phyloP scores from a whole-genome alignment of 2,888 invertebrate genomes.

The Oscheius sp. region DNA sequence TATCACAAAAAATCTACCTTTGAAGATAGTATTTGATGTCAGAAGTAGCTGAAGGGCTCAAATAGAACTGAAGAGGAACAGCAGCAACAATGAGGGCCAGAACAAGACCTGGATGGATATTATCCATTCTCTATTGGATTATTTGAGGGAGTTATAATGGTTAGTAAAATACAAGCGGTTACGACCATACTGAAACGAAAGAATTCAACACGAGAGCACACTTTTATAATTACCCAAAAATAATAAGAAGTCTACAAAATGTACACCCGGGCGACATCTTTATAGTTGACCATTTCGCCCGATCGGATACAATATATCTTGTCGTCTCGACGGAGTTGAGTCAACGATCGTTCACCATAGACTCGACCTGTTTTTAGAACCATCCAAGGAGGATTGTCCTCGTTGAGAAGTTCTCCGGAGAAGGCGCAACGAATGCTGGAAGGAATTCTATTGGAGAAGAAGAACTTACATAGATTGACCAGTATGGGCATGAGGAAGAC shows the following conservation, averaged over 20 bases:
- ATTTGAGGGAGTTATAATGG: background rate
- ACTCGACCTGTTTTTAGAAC: constrained; percentile 93
- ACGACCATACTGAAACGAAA: background rate
- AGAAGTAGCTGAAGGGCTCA: constrained; percentile 52
- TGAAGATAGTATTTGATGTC: constrained; percentile 51
- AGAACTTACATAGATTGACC: constrained; percentile 13
- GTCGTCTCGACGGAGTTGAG: constrained; percentile 78
- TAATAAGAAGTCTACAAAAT: constrained; percentile 81
- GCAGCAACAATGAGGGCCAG: constrained; percentile 50
- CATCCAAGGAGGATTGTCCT: constrained; percentile 93
- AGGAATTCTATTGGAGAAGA: background rate
- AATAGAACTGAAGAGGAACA: constrained; percentile 57
- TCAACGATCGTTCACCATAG: constrained; percentile 58
- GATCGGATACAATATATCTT: constrained; percentile 92
- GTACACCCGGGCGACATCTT: constrained; percentile 93
- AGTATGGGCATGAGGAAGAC: constrained; percentile 89
- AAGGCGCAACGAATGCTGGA: constrained; percentile 81
- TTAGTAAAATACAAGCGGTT: background rate
- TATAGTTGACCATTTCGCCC: constrained; percentile 87
- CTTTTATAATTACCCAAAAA: background rate
- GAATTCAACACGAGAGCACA: background rate
- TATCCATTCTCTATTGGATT: constrained; percentile 38
- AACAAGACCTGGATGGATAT: constrained; percentile 43
- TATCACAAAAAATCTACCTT: constrained; percentile 18
- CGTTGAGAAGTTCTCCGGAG: constrained; percentile 91